phyloP scores from a whole-genome alignment of 2,888 invertebrate genomes.

The Amitus sp. region DNA sequence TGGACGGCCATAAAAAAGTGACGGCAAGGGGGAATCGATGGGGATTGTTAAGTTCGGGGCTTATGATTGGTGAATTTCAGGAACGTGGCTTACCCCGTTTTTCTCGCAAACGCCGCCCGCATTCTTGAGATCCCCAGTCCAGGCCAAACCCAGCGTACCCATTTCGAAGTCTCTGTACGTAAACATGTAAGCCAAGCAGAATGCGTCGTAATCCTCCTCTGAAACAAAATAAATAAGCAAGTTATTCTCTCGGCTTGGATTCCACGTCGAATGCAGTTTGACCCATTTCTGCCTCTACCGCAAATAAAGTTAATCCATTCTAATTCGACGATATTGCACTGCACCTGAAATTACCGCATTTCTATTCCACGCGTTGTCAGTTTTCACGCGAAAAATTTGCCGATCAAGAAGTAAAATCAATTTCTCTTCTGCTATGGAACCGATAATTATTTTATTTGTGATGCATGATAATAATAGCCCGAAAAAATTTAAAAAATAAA shows the following conservation, averaged over 20 bases:
- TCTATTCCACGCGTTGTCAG: neutral
- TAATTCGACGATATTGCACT: neutral
- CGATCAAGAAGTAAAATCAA: neutral
- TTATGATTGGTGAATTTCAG: neutral
- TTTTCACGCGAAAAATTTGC: neutral
- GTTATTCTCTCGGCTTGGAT: constrained; percentile 20
- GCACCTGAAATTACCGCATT: no score
- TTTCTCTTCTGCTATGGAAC: no score
- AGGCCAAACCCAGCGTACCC: constrained; percentile 95
- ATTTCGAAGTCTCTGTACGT: constrained; percentile 97
- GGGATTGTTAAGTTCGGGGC: neutral
- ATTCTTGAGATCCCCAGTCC: constrained; percentile 96
- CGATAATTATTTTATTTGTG: no score
- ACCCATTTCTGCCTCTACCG: constrained; percentile 12
- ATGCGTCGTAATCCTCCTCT: constrained; percentile 98
- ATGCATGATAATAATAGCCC: no score
- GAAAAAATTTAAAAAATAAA: no score
- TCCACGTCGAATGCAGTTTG: constrained; percentile 14
- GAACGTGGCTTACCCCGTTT: constrained; percentile 79
- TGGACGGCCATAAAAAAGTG: neutral
- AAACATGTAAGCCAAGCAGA: constrained; percentile 98
- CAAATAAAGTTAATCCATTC: neutral
- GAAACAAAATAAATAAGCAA: constrained; percentile 53
- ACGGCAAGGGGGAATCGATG: neutral
- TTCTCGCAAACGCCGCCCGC: constrained; percentile 99